Conservation (phyloP, 2,888 invertebrate genomes). For the Nipponacmea schrenckii region DNA sequence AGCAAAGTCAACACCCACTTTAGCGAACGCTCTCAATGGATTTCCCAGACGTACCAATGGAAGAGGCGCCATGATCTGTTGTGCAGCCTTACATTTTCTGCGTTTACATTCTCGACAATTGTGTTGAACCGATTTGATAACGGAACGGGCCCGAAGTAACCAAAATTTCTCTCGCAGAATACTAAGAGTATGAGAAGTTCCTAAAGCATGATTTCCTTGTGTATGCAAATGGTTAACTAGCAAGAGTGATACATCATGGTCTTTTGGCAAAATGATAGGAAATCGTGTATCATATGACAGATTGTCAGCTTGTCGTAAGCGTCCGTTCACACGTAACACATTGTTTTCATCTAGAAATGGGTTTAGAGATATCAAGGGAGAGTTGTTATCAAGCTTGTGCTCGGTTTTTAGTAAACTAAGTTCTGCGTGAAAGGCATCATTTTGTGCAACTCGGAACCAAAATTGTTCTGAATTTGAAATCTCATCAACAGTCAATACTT, state of each 20-base stretch:
- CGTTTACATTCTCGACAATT: slow-evolving; percentile 7
- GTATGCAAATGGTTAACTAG: slow-evolving; percentile 11
- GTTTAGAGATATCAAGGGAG: not conserved
- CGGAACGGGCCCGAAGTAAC: slow-evolving; percentile 20
- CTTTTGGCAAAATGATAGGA: slow-evolving; percentile 24
- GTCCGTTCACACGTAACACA: slow-evolving; percentile 15
- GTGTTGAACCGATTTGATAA: slow-evolving; percentile 14
- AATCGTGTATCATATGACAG: not conserved
- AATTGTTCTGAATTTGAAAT: not conserved
- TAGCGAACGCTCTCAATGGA: not conserved
- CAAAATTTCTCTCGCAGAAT: slow-evolving; percentile 19
- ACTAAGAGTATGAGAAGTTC: slow-evolving; percentile 23
- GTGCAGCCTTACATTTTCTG: not conserved
- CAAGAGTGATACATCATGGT: slow-evolving; percentile 19
- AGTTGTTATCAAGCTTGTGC: not conserved
- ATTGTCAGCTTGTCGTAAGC: slow-evolving; percentile 14
- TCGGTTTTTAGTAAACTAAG: not conserved
- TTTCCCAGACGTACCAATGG: not conserved
- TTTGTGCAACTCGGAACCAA: not conserved
- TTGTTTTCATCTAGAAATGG: not conserved
- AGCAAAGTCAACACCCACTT: slow-evolving; percentile 22
- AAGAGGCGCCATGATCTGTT: slow-evolving; percentile 9
- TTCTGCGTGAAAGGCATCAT: not conserved
- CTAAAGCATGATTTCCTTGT: slow-evolving; percentile 10
- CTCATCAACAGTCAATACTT: not conserved